Conservation (phyloP, 2,888 invertebrate species). For the Oxycera nigricornis region DNA sequence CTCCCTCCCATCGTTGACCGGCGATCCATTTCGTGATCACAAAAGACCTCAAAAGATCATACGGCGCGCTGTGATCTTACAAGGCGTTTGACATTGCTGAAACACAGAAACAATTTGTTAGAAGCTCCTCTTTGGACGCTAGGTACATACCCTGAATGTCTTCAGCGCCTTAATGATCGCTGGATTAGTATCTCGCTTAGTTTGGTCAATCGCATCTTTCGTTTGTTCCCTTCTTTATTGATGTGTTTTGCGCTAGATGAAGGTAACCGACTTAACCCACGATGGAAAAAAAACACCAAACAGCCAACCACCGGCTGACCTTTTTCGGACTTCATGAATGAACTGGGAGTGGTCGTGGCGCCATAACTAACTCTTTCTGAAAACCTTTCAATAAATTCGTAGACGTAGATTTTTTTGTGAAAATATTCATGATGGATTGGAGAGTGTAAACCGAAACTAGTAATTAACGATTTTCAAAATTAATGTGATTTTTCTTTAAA, state of each 20-base stretch:
- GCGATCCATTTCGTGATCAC: not conserved
- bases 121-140: not conserved
- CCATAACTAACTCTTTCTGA: slow-evolving; percentile 34
- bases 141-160: not conserved
- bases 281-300: not conserved
- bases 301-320: not conserved
- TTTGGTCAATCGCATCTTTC: not conserved
- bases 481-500: not conserved
- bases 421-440: slow-evolving; percentile 25
- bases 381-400: slow-evolving; percentile 31
- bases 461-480: slow-evolving; percentile 13
- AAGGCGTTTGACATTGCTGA: slow-evolving; percentile 42
- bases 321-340: slow-evolving; percentile 37
- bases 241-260: slow-evolving; percentile 36
- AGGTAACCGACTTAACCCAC: slow-evolving; percentile 12
- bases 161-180: slow-evolving; percentile 14
- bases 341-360: slow-evolving; percentile 37
- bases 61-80: slow-evolving; percentile 43
- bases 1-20: not conserved
- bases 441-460: slow-evolving; percentile 17
- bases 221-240: slow-evolving; percentile 25
- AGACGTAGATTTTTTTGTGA: not conserved
- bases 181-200: slow-evolving; percentile 8
- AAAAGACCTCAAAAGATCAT: slow-evolving; percentile 30
- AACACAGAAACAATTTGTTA: slow-evolving; percentile 32